Base-by-base conservation (phyloP, 2,888 invertebrate species). In the Eristalinus aeneus region DNA sequence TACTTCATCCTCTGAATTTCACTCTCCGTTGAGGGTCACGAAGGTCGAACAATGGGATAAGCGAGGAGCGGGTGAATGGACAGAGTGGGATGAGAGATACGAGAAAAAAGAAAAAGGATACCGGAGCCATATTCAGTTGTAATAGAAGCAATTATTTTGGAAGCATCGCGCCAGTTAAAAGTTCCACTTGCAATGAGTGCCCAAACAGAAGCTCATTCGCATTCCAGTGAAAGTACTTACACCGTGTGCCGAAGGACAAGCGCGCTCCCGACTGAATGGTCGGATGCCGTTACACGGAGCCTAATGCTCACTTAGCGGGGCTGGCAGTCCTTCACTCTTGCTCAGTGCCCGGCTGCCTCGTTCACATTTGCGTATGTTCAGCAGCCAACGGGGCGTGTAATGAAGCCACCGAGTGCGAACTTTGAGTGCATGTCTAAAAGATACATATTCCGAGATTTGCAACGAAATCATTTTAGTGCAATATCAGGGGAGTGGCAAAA, bases 391-490 rank as follows among this genome's bases (percentile, higher is more conserved):
- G 63, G 34, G 75, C 67, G 34, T 67, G 22, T 84, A 76, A 80
- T 85, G 63, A 85, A 76, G 27, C 68, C 84, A 75, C 63, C 75
- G 72, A 76, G 72, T 85, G 58, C 65, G 80, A 76, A 68, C 71
- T 80, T 85, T 72, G 80, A 85, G 80, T 75, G 72, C 72, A 80
- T 54, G 79, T 80, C 79, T 72, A 84, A 84, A 75, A 65, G 78
- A 84, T 74, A 63, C 77, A 77, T 27, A 73, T 63, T 67, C 34
- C 54, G 11, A 53, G 65, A 74, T 53, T 67, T 58, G 39, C 74
- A n/a, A 10, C 2, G 23, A 56, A 6, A 27, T 56, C 11, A 11
- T 56, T 23, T 23, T 22, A 23, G 56, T 56, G 23, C 46, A 36
- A 53, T 2, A 36, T 22, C 1, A 56, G 22, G 39, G 2, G 27